These are phyloP conservation scores for Piezodorus guildinii DNA, from an alignment of 1,140 invertebrate species.

Conservation along the genomic window DNA sequence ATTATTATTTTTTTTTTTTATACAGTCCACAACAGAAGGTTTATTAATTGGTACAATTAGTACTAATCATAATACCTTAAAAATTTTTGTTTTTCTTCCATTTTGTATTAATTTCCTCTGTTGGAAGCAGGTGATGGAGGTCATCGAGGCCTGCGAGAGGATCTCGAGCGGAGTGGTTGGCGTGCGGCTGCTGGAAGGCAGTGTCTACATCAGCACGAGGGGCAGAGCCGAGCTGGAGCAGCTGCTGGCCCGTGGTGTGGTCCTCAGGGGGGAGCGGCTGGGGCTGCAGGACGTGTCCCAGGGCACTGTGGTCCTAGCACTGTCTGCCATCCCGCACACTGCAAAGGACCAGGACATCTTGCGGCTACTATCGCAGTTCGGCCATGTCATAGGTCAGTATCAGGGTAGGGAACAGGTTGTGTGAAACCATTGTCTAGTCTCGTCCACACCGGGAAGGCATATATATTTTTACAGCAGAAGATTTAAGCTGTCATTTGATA, in stretches of 20 bases:
- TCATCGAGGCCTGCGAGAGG: constrained; percentile 11
- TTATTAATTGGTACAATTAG: no score
- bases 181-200: constrained; percentile 14
- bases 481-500: no score
- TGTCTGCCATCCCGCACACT: constrained; percentile 21
- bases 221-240: neutral
- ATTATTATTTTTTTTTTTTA: no score
- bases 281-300: constrained; percentile 18
- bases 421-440: no score
- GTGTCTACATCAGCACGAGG: constrained; percentile 13
- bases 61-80: no score
- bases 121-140: constrained; percentile 18
- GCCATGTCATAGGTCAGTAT: constrained; percentile 19
- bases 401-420: no score
- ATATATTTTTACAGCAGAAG: no score
- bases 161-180: constrained; percentile 6
- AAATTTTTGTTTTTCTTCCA: no score
- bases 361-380: constrained; percentile 18
- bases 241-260: neutral
- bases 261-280: neutral
- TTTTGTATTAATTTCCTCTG: neutral
- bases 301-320: constrained; percentile 21
- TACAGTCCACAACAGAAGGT: no score
- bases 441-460: no score
- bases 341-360: constrained; percentile 10